Evolutionary conservation across 2,797 vertebrate genomes (phyloP).

Genomic region (Melanotaenia parkinsoni): DNA sequence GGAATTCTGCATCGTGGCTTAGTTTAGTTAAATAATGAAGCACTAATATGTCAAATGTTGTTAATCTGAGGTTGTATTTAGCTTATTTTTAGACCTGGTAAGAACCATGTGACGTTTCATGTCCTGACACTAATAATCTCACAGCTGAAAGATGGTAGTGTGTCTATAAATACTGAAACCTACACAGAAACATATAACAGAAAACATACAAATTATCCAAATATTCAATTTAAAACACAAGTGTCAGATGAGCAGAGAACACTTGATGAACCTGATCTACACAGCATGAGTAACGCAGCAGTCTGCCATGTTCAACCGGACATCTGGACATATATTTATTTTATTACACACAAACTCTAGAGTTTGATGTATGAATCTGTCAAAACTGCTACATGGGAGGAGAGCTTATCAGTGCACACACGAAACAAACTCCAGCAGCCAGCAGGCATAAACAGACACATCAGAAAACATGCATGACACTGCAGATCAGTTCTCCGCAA

Average conservation of each 20-base stretch:
- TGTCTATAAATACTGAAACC: background rate
- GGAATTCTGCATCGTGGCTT: background rate
- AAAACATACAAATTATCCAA: background rate
- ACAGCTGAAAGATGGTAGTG: too few relatives aligned
- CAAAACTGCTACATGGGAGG: constrained; percentile 6
- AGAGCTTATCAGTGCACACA: constrained; percentile 32
- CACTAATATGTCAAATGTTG: background rate
- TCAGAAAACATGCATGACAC: constrained; percentile 40
- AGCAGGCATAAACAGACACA: constrained; percentile 31
- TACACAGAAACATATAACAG: background rate
- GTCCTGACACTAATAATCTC: too few relatives aligned
- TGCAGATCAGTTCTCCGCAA: background rate
- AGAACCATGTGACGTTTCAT: background rate
- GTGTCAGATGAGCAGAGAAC: background rate
- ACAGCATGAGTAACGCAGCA: background rate
- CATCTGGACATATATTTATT: background rate
- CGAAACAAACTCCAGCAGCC: constrained; percentile 19
- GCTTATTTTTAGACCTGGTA: background rate
- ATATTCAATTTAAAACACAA: background rate
- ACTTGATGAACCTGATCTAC: background rate
- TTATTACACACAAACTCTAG: constrained; percentile 6
- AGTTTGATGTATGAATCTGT: constrained; percentile 24
- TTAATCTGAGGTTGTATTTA: background rate
- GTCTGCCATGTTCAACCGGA: background rate
- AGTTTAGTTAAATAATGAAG: background rate